These are phyloP conservation scores for Sarcophaga carnaria DNA, from an alignment of 2,888 invertebrate species.

Conservation along the genomic window DNA sequence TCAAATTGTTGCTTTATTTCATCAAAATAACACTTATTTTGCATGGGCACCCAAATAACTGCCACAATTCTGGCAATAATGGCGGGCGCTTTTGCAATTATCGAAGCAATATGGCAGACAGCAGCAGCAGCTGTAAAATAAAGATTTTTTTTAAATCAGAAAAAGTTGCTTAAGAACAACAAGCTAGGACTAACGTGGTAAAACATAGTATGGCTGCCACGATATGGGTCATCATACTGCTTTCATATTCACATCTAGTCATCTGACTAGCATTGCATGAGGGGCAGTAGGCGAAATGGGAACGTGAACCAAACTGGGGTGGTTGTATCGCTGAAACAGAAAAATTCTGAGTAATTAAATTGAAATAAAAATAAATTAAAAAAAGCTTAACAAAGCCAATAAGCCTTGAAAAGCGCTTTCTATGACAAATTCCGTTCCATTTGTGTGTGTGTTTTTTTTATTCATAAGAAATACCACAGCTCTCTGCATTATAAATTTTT, in stretches of 20 bases:
- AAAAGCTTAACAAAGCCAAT: not conserved
- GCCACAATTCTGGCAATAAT: slow-evolving; percentile 75
- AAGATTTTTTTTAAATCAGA: not conserved
- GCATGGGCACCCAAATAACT: slow-evolving; percentile 75
- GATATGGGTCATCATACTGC: slow-evolving; percentile 63
- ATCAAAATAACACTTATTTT: slow-evolving; percentile 66
- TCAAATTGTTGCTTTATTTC: not conserved
- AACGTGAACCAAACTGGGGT: slow-evolving; percentile 56
- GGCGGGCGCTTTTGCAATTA: slow-evolving; percentile 76
- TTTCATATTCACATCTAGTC: slow-evolving; percentile 58
- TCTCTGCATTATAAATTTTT: too few species aligned
- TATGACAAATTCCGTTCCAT: too few species aligned
- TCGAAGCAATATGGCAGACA: slow-evolving; percentile 71
- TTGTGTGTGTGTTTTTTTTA: too few species aligned
- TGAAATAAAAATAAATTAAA: not conserved
- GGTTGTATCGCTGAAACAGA: slow-evolving; percentile 31
- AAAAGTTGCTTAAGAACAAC: not conserved
- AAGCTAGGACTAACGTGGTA: slow-evolving; percentile 56
- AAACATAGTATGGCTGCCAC: slow-evolving; percentile 55
- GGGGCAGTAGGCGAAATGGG: slow-evolving; percentile 60
- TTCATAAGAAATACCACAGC: too few species aligned
- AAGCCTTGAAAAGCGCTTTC: too few species aligned
- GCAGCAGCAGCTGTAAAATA: slow-evolving; percentile 53
- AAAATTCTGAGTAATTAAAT: not conserved
- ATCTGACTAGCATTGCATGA: slow-evolving; percentile 42